Percentiles rank a stretch among this genome's conserved stretches.
phyloP scores from a whole-genome alignment of 2,797 vertebrate species.

The Antennarius maculatus region DNA sequence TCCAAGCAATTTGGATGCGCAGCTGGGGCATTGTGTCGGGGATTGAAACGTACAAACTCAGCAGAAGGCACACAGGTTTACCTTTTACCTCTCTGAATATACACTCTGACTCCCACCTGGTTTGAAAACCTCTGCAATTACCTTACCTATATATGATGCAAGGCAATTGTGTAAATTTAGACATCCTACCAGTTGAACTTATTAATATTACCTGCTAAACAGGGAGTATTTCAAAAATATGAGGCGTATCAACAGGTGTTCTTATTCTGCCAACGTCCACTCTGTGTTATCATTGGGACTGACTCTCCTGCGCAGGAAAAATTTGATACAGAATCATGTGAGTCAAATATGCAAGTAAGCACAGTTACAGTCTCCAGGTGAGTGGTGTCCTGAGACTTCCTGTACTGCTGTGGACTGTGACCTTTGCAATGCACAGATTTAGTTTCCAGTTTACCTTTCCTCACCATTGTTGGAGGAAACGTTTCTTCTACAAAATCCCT shows the following conservation, averaged over 20 bases:
- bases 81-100: too few species aligned
- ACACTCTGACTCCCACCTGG: too few species aligned
- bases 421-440: conserved; percentile 36
- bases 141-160: too few species aligned
- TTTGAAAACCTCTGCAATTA: too few species aligned
- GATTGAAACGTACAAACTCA: too few species aligned
- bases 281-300: conserved; percentile 33
- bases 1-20: too few species aligned
- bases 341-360: conserved; percentile 48
- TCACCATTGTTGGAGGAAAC: conserved; percentile 36
- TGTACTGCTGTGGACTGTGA: conserved; percentile 34
- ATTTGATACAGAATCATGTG: conserved; percentile 39
- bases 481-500: conserved; percentile 22
- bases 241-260: conserved; percentile 35
- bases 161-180: conserved; percentile 37
- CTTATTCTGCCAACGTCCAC: conserved; percentile 35
- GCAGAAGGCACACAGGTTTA: too few species aligned
- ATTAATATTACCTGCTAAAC: conserved; percentile 43
- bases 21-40: too few species aligned
- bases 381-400: conserved; percentile 46
- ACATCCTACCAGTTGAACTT: conserved; percentile 29
- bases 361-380: conserved; percentile 38
- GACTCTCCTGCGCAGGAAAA: conserved; percentile 35
- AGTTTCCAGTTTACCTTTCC: conserved; percentile 43
- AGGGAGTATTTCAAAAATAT: conserved; percentile 38